Evolutionary conservation across 2,797 vertebrate species (phyloP), one percentile per base, ranked within the genome.

Genomic region (Rhinatrema bivittatum): DNA sequence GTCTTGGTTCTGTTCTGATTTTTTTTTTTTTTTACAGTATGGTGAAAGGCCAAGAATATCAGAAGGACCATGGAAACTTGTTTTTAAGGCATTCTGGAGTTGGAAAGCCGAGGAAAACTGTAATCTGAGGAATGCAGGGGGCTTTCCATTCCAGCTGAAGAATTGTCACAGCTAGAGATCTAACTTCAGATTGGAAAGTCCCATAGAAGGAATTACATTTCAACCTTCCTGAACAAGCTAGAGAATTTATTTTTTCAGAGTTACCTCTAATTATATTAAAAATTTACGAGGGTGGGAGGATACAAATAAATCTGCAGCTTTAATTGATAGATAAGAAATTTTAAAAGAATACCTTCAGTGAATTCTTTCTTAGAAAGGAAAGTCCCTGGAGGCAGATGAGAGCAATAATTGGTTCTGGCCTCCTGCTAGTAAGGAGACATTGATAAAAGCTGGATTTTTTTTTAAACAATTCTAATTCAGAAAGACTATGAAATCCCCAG

Each of bases 101-200:
- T 60, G 52, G 61, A 62, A 57, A 56, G 4, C 27, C 38, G n/a
- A n/a, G n/a, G n/a, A n/a, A n/a, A n/a, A n/a, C n/a, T n/a, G n/a
- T n/a, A n/a, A n/a, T n/a, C n/a, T n/a, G n/a, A 70, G 71, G 68
- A 73, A 78, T 76, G 70, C 42, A 38, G 65, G 73, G 76, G 72
- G 56, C 65, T 74, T 75, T 75, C 72, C 76, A 74, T 60, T 53
- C 64, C 59, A 25, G 50, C 46, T 65, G 52, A 28, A 65, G 55
- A 46, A 43, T 55, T 56, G 60, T 0, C 33, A 65, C 60, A 65
- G 71, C 17, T 32, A 36, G 46, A 25, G 62, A 70, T 72, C 68
- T 59, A 68, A 64, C 49, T 59, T 55, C 55, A 67, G 53, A 60
- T 47, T 45, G 61, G 62, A 65, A 67, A 69, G 66, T 69, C 62